These are phyloP conservation scores for Pampusana beccarii DNA, from an alignment of 2,113 vertebrate species.

Conservation along the genomic window DNA sequence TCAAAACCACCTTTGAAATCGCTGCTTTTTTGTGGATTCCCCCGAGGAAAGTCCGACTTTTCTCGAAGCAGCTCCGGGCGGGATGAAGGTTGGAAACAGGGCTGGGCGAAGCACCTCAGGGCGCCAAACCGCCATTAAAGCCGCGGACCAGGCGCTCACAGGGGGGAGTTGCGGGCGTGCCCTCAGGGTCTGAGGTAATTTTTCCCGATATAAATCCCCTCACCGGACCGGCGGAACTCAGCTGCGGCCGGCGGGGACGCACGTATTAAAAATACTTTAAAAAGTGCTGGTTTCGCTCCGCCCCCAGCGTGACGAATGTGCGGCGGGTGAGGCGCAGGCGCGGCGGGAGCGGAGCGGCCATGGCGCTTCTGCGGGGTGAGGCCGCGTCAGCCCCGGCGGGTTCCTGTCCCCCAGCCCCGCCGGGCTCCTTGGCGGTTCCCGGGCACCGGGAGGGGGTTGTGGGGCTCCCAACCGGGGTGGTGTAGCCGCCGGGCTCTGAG, in stretches of 20 bases:
- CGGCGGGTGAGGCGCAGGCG: not conserved
- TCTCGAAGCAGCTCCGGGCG: not conserved
- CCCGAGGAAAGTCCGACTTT: no score
- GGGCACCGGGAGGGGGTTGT: no score
- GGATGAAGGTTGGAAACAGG: fast-evolving
- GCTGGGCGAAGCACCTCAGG: not conserved
- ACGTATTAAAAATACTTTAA: no score
- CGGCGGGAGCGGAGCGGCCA: not conserved
- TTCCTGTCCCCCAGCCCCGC: no score
- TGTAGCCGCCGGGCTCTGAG: not conserved
- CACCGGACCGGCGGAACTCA: slow-evolving; percentile 54
- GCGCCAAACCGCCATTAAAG: not conserved
- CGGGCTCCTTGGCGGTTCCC: no score
- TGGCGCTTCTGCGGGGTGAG: slow-evolving; percentile 76
- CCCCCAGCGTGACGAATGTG: not conserved
- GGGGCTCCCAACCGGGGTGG: no score
- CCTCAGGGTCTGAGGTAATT: slow-evolving; percentile 52
- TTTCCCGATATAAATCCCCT: slow-evolving; percentile 1
- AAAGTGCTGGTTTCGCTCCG: no score
- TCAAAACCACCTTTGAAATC: not conserved
- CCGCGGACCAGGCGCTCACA: no score
- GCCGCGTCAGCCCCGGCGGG: fast-evolving
- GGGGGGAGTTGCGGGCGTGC: no score
- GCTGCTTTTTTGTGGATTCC: no score
- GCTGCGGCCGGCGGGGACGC: not conserved